Evolutionary conservation across 2,888 invertebrate genomes (phyloP).

Genomic region (Boloria euphrosyne): DNA sequence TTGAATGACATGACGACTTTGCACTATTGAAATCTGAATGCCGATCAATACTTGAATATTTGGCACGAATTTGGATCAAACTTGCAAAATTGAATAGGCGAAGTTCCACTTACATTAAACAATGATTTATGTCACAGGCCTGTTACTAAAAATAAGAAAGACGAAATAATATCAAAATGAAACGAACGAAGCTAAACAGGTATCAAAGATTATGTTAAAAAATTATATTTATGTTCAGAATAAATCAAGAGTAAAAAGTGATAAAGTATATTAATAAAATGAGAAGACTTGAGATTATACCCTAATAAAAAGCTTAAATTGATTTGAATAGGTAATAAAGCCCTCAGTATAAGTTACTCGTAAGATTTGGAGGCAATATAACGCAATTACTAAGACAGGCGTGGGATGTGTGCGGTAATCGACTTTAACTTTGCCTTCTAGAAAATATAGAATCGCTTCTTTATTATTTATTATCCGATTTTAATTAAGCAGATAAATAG

Average conservation of each 20-base stretch:
- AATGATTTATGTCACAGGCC: conserved; percentile 8
- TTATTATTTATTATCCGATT: too few species aligned
- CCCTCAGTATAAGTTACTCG: not conserved
- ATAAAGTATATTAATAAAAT: too few species aligned
- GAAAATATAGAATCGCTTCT: not conserved
- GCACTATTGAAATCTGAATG: conserved; percentile 21
- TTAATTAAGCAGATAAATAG: too few species aligned
- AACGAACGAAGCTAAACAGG: too few species aligned
- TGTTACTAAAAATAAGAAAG: conserved; percentile 2
- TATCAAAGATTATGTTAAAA: too few species aligned
- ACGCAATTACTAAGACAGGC: not conserved
- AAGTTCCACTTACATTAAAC: conserved; percentile 5
- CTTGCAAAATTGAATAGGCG: conserved; percentile 7
- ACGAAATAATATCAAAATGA: too few species aligned
- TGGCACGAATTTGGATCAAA: conserved; percentile 8
- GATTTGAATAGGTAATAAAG: not conserved
- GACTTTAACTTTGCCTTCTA: not conserved
- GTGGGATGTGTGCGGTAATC: conserved; percentile 9
- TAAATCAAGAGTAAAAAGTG: too few species aligned
- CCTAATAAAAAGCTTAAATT: not conserved
- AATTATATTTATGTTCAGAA: too few species aligned
- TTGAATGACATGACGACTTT: conserved; percentile 20
- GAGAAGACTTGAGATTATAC: not conserved
- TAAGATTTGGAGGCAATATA: not conserved
- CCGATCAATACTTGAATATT: conserved; percentile 15